Evolutionary conservation across 1,140 invertebrate genomes (phyloP).

Genomic region (Teleopsis dalmanni): DNA sequence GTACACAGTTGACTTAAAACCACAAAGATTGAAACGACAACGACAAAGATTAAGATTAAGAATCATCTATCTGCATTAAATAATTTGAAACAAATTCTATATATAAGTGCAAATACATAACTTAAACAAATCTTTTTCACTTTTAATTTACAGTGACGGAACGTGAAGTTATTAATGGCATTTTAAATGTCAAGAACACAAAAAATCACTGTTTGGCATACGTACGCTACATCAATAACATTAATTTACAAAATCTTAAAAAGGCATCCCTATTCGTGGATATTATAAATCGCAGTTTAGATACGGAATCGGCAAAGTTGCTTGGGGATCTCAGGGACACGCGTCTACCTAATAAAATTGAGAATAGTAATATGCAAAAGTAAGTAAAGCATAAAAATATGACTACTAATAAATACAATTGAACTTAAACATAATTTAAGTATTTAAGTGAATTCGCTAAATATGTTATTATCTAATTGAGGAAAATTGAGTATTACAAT

Average conservation of each 20-base stretch:
- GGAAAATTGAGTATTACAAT: too few relatives aligned
- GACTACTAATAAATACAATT: too few relatives aligned
- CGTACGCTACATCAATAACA: slow-evolving; percentile 93
- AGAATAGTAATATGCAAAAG: slow-evolving; percentile 81
- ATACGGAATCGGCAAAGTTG: slow-evolving; percentile 86
- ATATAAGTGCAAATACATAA: too few relatives aligned
- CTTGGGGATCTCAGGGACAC: slow-evolving; percentile 85
- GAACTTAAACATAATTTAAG: too few relatives aligned
- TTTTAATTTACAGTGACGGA: slow-evolving; percentile 79
- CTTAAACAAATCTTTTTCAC: not conserved
- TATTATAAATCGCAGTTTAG: slow-evolving; percentile 85
- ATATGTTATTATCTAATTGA: too few relatives aligned
- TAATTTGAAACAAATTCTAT: too few relatives aligned
- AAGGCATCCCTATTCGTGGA: slow-evolving; percentile 93
- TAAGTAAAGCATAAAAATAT: too few relatives aligned
- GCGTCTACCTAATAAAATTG: slow-evolving; percentile 76
- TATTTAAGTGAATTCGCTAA: too few relatives aligned
- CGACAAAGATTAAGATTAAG: too few relatives aligned
- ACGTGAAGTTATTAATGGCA: slow-evolving; percentile 91
- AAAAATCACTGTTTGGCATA: slow-evolving; percentile 96
- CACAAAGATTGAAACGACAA: too few relatives aligned
- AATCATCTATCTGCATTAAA: not conserved
- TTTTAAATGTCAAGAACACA: slow-evolving; percentile 88
- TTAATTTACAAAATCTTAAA: slow-evolving; percentile 90
- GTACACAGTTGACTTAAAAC: too few relatives aligned